These are phyloP conservation scores for Brachionus plicatilis DNA, from an alignment of 1,140 invertebrate genomes.

Conservation along the genomic window DNA sequence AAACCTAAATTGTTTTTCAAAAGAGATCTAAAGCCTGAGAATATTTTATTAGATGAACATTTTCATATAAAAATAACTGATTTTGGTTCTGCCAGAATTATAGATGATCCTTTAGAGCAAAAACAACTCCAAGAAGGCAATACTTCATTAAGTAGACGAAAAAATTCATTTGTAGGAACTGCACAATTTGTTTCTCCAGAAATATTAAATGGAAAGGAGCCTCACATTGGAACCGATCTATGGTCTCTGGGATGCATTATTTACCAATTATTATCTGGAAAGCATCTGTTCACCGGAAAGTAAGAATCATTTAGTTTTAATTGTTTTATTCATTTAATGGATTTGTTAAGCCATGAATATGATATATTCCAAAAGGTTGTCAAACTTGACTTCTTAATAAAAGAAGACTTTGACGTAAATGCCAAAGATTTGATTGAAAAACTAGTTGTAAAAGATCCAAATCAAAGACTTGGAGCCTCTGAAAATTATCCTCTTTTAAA, in stretches of 20 bases:
- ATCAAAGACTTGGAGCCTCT: conserved; percentile 71
- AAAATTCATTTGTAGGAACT: conserved; percentile 92
- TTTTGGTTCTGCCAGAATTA: conserved; percentile 90
- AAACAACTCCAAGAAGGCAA: conserved; percentile 3
- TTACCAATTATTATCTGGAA: conserved; percentile 89
- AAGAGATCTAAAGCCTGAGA: conserved; percentile 62
- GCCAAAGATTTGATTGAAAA: conserved; percentile 81
- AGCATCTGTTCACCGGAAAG: conserved; percentile 80
- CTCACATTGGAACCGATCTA: conserved; percentile 73
- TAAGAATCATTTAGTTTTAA: conserved; percentile 48
- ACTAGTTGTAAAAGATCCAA: conserved; percentile 71
- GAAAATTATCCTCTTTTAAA: conserved; percentile 70
- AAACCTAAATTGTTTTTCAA: neutral
- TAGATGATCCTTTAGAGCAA: conserved; percentile 52
- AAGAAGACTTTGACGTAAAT: conserved; percentile 74
- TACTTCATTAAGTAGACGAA: conserved; percentile 41
- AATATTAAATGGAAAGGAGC: conserved; percentile 73
- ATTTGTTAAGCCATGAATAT: conserved; percentile 72
- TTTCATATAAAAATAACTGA: conserved; percentile 96
- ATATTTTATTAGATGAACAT: conserved; percentile 71
- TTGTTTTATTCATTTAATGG: neutral
- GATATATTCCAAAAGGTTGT: conserved; percentile 93
- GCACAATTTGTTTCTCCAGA: conserved; percentile 98
- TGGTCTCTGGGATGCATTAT: conserved; percentile 97
- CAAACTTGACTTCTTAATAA: conserved; percentile 82